Base-by-base conservation (phyloP, 2,113 vertebrate species). In the Harpagus bidentatus region DNA sequence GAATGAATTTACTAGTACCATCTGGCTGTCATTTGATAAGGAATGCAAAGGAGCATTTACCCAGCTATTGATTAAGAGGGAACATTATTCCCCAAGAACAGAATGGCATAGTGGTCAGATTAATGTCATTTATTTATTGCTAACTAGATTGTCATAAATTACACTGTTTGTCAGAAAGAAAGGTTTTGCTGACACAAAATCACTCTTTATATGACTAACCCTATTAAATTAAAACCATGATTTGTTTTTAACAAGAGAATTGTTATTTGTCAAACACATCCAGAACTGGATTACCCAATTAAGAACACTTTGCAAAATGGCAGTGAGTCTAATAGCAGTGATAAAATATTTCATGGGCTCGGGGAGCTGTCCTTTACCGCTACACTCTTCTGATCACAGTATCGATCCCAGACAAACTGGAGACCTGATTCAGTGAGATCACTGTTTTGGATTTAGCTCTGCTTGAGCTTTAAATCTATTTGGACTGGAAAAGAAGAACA, bases 1-100 rank as follows among this genome's bases (percentile, higher is more conserved):
- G 95, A 96, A 97, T 92, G 84, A 93, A 95, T 97, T 93, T 93
- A 94, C 95, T 74, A 91, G 95, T 58, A 91, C 98, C 98, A 99
- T 99, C 98, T 99, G 98, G 97, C 96, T 96, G 96, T 92, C 96
- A 91, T 83, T 94, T 96, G 97, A 95, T 97, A 97, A 98, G 91
- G 91, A 97, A 97, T 93, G 96, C 92, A 94, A 93, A 94, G 71
- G 73, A 76, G 66, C 86, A 92, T 52, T 92, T 92, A 96, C 88
- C 70, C 95, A 53, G 70, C 91, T 80, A 77, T 87, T 97, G 94
- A 97, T 98, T 95, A 97, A 91, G 91, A 95, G 59, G 38, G 71
- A 82, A 82, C 50, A 69, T 59, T 88, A 94, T 52, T 90, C 59
- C 86, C 74, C 91, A 40, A 55, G 79, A 94, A 69, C 48, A 76